phyloP scores from a whole-genome alignment of 2,888 invertebrate species.

The Adelognathus sp. region DNA sequence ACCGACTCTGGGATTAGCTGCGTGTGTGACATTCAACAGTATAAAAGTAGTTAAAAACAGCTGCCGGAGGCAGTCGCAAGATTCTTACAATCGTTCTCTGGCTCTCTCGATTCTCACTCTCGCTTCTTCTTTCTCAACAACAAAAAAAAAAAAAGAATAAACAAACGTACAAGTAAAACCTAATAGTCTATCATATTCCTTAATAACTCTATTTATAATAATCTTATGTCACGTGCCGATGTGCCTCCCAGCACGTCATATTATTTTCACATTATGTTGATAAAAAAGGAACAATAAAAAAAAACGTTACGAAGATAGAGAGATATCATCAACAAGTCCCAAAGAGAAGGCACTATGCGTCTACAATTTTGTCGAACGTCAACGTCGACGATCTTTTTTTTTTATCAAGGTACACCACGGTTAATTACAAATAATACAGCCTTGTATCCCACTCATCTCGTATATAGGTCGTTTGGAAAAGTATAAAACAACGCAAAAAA shows the following conservation, averaged over 20 bases:
- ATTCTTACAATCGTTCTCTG: slow-evolving; percentile 64
- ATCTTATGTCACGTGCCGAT: slow-evolving; percentile 53
- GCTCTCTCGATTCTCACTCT: neutral
- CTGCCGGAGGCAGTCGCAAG: slow-evolving; percentile 70
- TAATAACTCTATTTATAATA: slow-evolving; percentile 38
- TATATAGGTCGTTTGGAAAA: slow-evolving; percentile 12
- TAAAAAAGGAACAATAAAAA: slow-evolving; percentile 41
- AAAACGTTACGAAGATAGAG: slow-evolving; percentile 49
- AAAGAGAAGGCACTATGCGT: slow-evolving; percentile 76
- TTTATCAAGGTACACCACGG: slow-evolving; percentile 36
- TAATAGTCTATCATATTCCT: slow-evolving; percentile 39
- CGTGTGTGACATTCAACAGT: slow-evolving; percentile 76
- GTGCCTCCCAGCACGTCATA: slow-evolving; percentile 57
- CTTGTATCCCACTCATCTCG: slow-evolving; percentile 7
- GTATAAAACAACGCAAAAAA: neutral
- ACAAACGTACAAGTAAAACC: slow-evolving; percentile 54
- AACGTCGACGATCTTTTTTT: slow-evolving; percentile 35
- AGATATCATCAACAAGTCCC: slow-evolving; percentile 64
- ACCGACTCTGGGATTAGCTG: slow-evolving; percentile 75
- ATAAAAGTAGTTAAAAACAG: slow-evolving; percentile 77
- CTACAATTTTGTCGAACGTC: slow-evolving; percentile 52
- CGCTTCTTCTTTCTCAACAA: slow-evolving; percentile 57
- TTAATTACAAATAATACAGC: slow-evolving; percentile 51
- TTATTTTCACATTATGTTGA: slow-evolving; percentile 24
- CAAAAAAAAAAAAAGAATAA: slow-evolving; percentile 38